Conservation (phyloP, 2,888 invertebrate genomes). For the Caenorhabditis sp. region DNA sequence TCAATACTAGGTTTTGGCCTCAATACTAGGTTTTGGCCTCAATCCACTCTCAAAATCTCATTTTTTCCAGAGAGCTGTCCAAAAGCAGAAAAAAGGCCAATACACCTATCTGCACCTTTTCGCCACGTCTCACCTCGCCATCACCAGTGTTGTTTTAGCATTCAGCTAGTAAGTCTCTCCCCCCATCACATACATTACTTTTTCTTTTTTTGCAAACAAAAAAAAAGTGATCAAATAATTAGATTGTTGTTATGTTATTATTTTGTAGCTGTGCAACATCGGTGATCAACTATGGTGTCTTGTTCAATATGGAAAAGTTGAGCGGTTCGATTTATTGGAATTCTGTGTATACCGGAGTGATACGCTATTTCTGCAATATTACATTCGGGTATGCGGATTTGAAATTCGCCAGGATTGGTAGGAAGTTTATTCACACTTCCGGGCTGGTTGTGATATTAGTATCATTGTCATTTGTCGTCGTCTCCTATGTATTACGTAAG, state of each 20-base stretch:
- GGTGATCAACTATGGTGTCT: slow-evolving; percentile 63
- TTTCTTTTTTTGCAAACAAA: slow-evolving; percentile 2
- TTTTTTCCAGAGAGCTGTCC: not conserved
- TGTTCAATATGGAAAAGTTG: slow-evolving; percentile 68
- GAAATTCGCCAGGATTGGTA: slow-evolving; percentile 41
- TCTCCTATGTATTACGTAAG: slow-evolving; percentile 40
- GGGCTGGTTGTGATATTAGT: slow-evolving; percentile 47
- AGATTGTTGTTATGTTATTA: slow-evolving; percentile 1
- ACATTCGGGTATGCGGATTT: slow-evolving; percentile 43
- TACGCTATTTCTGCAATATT: slow-evolving; percentile 46
- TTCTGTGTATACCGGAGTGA: slow-evolving; percentile 46
- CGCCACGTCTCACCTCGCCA: slow-evolving; percentile 28
- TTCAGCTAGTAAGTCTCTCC: slow-evolving; percentile 46
- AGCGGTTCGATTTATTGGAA: slow-evolving; percentile 63
- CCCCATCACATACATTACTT: not conserved
- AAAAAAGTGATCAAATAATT: slow-evolving; percentile 2
- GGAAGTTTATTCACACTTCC: slow-evolving; percentile 52
- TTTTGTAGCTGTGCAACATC: slow-evolving; percentile 54
- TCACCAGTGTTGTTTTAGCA: slow-evolving; percentile 39
- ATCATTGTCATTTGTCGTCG: slow-evolving; percentile 46
- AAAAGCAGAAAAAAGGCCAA: slow-evolving; percentile 19
- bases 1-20: too few species aligned
- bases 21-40: too few species aligned
- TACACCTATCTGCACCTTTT: slow-evolving; percentile 48
- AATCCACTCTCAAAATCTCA: not conserved